These are phyloP conservation scores for Drosophila subsilvestris DNA, from an alignment of 2,888 invertebrate species.

Conservation along the genomic window DNA sequence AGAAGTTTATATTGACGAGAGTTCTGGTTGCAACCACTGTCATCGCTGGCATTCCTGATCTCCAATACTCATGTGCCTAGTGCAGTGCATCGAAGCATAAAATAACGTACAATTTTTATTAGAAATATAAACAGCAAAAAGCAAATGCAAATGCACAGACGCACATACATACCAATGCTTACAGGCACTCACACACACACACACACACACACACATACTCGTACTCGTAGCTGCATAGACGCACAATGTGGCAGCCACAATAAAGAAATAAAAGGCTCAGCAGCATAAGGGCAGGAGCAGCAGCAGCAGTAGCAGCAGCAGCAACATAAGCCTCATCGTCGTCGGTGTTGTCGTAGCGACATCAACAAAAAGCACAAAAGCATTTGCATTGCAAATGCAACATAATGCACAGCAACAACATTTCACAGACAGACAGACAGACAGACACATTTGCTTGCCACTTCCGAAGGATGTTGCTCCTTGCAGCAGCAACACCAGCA, in stretches of 20 bases:
- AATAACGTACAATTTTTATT: slow-evolving; percentile 76
- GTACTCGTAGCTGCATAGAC: slow-evolving; percentile 34
- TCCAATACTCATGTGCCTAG: slow-evolving; percentile 35
- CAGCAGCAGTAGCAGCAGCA: slow-evolving; percentile 21
- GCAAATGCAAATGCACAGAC: slow-evolving; percentile 26
- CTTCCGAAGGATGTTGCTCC: slow-evolving; percentile 63
- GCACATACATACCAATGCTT: too few relatives aligned
- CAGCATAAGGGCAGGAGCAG: slow-evolving; percentile 30
- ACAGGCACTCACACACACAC: slow-evolving; percentile 4
- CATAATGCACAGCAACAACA: slow-evolving; percentile 65
- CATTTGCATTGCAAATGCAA: slow-evolving; percentile 73
- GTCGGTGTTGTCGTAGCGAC: slow-evolving; percentile 41
- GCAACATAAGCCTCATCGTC: slow-evolving; percentile 62
- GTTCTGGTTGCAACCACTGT: not conserved
- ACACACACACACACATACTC: slow-evolving; percentile 16
- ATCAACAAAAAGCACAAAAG: slow-evolving; percentile 74
- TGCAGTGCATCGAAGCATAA: slow-evolving; percentile 65
- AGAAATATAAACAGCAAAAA: slow-evolving; percentile 74
- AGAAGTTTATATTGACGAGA: too few relatives aligned
- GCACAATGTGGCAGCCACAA: slow-evolving; percentile 64
- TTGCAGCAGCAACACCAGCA: slow-evolving; percentile 41
- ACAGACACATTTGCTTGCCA: slow-evolving; percentile 60
- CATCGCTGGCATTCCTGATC: slow-evolving; percentile 14
- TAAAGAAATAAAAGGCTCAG: slow-evolving; percentile 73
- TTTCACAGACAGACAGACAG: slow-evolving; percentile 25